Evolutionary conservation across 2,888 invertebrate genomes (phyloP).

Genomic region (Synanthedon andrenaeformis): DNA sequence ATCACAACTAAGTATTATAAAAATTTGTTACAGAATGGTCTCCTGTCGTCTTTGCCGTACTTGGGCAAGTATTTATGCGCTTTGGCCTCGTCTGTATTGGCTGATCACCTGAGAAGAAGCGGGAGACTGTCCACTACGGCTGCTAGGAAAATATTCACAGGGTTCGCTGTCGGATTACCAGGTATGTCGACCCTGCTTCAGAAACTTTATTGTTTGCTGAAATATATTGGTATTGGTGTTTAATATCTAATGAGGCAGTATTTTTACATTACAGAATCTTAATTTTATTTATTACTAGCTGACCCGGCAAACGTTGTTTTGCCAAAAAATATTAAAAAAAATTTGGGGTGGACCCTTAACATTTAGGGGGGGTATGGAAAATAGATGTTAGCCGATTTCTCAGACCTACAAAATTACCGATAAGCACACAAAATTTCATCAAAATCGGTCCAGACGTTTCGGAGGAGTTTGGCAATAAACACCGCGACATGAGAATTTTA

Average conservation of each 20-base stretch:
- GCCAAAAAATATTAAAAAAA: no score
- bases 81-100: constrained; percentile 77
- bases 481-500: no score
- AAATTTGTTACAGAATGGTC: constrained; percentile 75
- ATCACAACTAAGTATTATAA: neutral
- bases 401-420: no score
- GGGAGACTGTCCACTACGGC: constrained; percentile 79
- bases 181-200: constrained; percentile 31
- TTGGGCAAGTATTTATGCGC: constrained; percentile 88
- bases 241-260: neutral
- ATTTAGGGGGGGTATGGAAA: no score
- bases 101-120: constrained; percentile 76
- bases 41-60: constrained; percentile 87
- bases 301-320: no score
- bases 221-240: no score
- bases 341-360: no score
- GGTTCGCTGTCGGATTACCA: constrained; percentile 55
- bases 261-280: neutral
- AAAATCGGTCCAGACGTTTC: no score
- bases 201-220: constrained; percentile 39
- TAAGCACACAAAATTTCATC: no score
- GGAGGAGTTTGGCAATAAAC: no score
- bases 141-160: constrained; percentile 71
- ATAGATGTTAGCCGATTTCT: no score
- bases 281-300: no score